Conservation (phyloP, 2,888 invertebrate genomes). For the Platycheirus albimanus region DNA sequence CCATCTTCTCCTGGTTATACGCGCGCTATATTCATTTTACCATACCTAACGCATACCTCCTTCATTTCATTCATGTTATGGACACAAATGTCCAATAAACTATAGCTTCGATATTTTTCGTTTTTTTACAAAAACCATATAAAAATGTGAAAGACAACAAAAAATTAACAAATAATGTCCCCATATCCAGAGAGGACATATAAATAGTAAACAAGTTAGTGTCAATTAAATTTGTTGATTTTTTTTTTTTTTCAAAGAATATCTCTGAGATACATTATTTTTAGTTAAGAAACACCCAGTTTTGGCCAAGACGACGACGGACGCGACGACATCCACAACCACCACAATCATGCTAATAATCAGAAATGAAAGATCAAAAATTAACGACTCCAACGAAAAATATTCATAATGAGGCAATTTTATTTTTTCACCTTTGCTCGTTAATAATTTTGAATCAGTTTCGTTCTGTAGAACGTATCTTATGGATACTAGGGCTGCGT, state of each 20-base stretch:
- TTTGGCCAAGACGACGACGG: constrained; percentile 17
- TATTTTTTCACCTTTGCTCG: constrained; percentile 72
- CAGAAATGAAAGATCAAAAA: constrained; percentile 72
- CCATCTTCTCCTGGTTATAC: constrained; percentile 67
- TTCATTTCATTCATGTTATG: constrained; percentile 46
- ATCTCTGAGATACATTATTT: constrained; percentile 18
- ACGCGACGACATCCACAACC: not conserved
- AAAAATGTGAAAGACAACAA: constrained; percentile 23
- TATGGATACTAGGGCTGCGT: constrained; percentile 17
- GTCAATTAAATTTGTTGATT: constrained; percentile 56
- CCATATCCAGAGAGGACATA: constrained; percentile 42
- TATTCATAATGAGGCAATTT: constrained; percentile 75
- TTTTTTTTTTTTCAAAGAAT: constrained; percentile 15
- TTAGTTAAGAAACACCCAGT: constrained; percentile 24
- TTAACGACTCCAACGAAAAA: constrained; percentile 74
- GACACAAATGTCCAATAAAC: constrained; percentile 51
- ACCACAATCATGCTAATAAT: constrained; percentile 50
- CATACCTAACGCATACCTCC: no score
- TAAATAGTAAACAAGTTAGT: constrained; percentile 67
- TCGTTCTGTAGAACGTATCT: constrained; percentile 48
- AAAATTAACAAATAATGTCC: constrained; percentile 63
- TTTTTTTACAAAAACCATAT: constrained; percentile 6
- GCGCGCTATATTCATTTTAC: constrained; percentile 36
- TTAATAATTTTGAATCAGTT: constrained; percentile 72
- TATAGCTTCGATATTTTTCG: constrained; percentile 24